A percentile compares a stretch with the other conserved stretches of the same genome.
phyloP scores from a whole-genome alignment of 2,888 invertebrate species.

The Pycnomerus fuliginosus region DNA sequence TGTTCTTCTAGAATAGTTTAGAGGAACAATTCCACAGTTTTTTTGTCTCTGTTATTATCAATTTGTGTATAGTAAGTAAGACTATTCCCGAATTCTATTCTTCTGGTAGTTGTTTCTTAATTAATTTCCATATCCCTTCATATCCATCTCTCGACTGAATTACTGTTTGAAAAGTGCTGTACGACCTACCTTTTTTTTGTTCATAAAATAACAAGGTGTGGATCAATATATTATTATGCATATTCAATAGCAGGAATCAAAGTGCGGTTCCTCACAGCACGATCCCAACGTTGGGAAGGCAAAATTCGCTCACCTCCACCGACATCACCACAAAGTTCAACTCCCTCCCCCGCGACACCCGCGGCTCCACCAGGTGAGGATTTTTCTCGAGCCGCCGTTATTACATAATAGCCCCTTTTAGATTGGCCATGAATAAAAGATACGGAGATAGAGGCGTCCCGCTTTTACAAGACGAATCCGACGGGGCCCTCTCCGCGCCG shows the following conservation, averaged over 20 bases:
- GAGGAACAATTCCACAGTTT: too few relatives aligned
- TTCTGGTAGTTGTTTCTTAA: too few relatives aligned
- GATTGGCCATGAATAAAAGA: constrained; percentile 54
- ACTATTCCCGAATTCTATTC: too few relatives aligned
- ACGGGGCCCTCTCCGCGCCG: constrained; percentile 78
- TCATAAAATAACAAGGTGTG: too few relatives aligned
- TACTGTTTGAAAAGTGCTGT: too few relatives aligned
- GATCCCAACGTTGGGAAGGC: constrained; percentile 52
- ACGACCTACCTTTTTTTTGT: too few relatives aligned
- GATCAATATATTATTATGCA: too few relatives aligned
- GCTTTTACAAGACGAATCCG: constrained; percentile 71
- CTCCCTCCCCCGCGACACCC: constrained; percentile 68
- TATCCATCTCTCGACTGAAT: too few relatives aligned
- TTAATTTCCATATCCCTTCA: too few relatives aligned
- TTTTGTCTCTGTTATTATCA: too few relatives aligned
- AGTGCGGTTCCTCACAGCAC: constrained; percentile 50
- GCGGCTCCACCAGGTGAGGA: constrained; percentile 61
- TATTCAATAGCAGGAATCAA: constrained; percentile 48
- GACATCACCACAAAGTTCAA: constrained; percentile 70
- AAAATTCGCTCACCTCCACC: constrained; percentile 55
- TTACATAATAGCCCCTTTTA: constrained; percentile 33
- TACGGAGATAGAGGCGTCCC: constrained; percentile 57
- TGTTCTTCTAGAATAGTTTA: too few relatives aligned
- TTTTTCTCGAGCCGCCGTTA: constrained; percentile 19
- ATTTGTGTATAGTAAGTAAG: too few relatives aligned